A percentile compares a stretch with the other conserved stretches of the same genome.
phyloP scores from a whole-genome alignment of 2,888 invertebrate species.

The Parasteatoda lunata region DNA sequence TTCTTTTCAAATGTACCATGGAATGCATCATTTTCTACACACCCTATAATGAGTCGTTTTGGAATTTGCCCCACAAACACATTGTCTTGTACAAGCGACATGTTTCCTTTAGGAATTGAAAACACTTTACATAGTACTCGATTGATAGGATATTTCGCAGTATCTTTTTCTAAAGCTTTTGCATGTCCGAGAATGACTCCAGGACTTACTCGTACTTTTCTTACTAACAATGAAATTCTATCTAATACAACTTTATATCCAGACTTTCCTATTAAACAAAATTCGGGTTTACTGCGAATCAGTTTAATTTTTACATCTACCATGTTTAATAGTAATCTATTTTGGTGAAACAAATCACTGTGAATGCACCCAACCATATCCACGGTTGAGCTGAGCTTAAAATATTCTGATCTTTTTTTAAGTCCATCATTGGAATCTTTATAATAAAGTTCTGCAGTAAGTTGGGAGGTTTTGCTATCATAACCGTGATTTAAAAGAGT shows the following conservation, averaged over 20 bases:
- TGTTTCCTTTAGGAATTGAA: slow-evolving; percentile 49
- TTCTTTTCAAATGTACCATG: slow-evolving; percentile 1
- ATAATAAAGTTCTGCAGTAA: slow-evolving; percentile 24
- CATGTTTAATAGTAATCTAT: slow-evolving; percentile 42
- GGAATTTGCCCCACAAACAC: slow-evolving; percentile 72
- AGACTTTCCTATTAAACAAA: slow-evolving; percentile 38
- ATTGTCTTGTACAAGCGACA: slow-evolving; percentile 72
- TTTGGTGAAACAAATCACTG: slow-evolving; percentile 55
- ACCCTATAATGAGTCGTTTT: not conserved
- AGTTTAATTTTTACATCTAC: slow-evolving; percentile 46
- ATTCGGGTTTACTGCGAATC: slow-evolving; percentile 44
- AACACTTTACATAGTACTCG: slow-evolving; percentile 32
- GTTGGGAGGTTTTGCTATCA: slow-evolving; percentile 35
- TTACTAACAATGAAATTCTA: slow-evolving; percentile 69
- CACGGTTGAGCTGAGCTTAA: slow-evolving; percentile 24
- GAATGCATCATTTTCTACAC: slow-evolving; percentile 11
- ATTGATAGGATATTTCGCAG: slow-evolving; percentile 37
- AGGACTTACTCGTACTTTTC: slow-evolving; percentile 69
- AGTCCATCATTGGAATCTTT: slow-evolving; percentile 29
- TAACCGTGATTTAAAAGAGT: slow-evolving; percentile 37
- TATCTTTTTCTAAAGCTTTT: slow-evolving; percentile 20
- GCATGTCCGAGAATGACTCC: slow-evolving; percentile 69
- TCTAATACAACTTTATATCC: slow-evolving; percentile 69
- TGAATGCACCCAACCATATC: slow-evolving; percentile 51
- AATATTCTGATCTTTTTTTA: slow-evolving; percentile 25